Percentiles rank a stretch among this genome's conserved stretches.
Evolutionary conservation across 2,113 vertebrate genomes (phyloP).

Genomic region (Misgurnus anguillicaudatus): DNA sequence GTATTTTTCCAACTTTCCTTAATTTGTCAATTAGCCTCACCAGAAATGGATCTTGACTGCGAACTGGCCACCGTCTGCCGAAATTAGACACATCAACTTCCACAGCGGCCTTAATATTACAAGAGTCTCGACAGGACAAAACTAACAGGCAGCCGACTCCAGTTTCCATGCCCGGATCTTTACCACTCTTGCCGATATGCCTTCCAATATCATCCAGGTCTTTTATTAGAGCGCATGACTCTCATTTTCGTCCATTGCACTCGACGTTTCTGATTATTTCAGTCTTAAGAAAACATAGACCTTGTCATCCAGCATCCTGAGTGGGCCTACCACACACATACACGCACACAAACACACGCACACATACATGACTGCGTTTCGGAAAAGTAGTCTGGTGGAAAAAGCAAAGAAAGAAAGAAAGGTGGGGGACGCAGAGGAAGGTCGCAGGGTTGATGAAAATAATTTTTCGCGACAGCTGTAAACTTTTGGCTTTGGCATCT

Average conservation of each 20-base stretch:
- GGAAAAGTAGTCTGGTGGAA: slow-evolving; percentile 41
- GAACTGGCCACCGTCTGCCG: slow-evolving; percentile 43
- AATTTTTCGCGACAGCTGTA: slow-evolving; percentile 63
- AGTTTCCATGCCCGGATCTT: slow-evolving; percentile 32
- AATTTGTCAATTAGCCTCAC: slow-evolving; percentile 65
- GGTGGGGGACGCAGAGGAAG: slow-evolving; percentile 37
- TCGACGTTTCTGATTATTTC: slow-evolving; percentile 50
- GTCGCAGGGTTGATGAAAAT: slow-evolving; percentile 41
- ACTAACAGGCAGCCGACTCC: slow-evolving; percentile 63
- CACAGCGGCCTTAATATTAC: slow-evolving; percentile 68
- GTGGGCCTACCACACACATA: slow-evolving; percentile 17
- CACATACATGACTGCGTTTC: slow-evolving; percentile 9
- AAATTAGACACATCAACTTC: slow-evolving; percentile 50
- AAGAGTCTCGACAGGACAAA: slow-evolving; percentile 63
- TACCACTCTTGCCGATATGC: slow-evolving; percentile 16
- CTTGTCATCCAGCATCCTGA: slow-evolving; percentile 18
- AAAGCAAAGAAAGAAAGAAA: slow-evolving; percentile 23
- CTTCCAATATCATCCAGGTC: slow-evolving; percentile 34
- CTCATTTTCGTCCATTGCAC: slow-evolving; percentile 43
- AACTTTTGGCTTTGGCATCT: slow-evolving; percentile 63
- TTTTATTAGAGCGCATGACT: slow-evolving; percentile 47
- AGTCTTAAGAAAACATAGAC: slow-evolving; percentile 47
- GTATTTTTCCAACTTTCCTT: slow-evolving; percentile 59
- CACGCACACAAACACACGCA: slow-evolving; percentile 29
- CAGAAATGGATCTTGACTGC: slow-evolving; percentile 65